A percentile compares a stretch with the other conserved stretches of the same genome.
These are phyloP conservation scores for Bradypus variegatus DNA, from an alignment of 2,797 vertebrate genomes.

Conservation along the genomic window DNA sequence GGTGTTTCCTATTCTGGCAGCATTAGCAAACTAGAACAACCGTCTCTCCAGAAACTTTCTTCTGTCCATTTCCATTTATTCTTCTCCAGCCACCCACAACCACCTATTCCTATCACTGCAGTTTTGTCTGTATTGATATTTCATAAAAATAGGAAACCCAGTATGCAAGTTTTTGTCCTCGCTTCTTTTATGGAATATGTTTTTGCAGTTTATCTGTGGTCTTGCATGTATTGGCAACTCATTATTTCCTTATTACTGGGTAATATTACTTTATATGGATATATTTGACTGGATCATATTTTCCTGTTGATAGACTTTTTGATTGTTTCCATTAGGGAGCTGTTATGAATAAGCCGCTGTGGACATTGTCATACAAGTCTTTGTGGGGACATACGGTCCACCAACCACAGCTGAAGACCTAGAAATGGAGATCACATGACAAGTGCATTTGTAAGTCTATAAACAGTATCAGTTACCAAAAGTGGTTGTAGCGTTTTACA, in stretches of 20 bases:
- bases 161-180: not conserved
- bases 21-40: too few relatives aligned
- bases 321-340: not conserved
- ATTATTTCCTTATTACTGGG: too few relatives aligned
- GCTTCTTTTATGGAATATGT: fast-evolving
- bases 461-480: too few relatives aligned
- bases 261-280: too few relatives aligned
- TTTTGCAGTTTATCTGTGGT: not conserved
- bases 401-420: not conserved
- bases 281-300: not conserved
- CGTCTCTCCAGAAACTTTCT: not conserved
- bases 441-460: too few relatives aligned
- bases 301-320: not conserved
- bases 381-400: not conserved
- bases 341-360: not conserved
- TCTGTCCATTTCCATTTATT: not conserved
- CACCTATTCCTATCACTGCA: not conserved
- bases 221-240: not conserved
- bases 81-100: too few relatives aligned
- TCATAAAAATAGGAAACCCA: not conserved
- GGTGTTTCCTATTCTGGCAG: too few relatives aligned
- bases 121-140: not conserved
- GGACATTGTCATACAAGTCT: not conserved
- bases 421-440: too few relatives aligned
- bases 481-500: too few relatives aligned